Base-by-base conservation (phyloP, 2,888 invertebrate genomes). In the Sesia apiformis region DNA sequence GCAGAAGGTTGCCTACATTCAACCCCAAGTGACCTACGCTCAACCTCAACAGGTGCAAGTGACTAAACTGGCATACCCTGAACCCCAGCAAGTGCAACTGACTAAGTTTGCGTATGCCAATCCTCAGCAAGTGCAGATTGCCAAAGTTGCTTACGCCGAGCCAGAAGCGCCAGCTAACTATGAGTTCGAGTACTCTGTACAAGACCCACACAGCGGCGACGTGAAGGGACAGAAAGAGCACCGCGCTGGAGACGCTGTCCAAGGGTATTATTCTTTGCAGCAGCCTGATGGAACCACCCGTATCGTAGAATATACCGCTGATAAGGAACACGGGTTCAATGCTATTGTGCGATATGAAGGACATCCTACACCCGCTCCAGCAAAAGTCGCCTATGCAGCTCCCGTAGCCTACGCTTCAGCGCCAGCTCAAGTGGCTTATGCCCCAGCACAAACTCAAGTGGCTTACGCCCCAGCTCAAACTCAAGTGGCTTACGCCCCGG, bases 21-120 rank as follows among this genome's bases (percentile, higher is more conserved):
- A 39, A 8, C 46, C 42, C 40, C 62, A 68, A 8, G 63, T 74
- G 40, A 83, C 79, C 39, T 89, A 90, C 78, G 85, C 89, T 4
- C 77, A 89, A 6, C 78, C 84, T 40, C 62, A 65, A 40, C 57
- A 63, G 38, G 65, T 58, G 3, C 73, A 64, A 0, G 56, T 56
- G 41, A 57, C 67, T 3, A 63, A 64, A 38, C 60, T 61, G 49
- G 62, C 66, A 4, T 63, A 65, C 40, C 61, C 64, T 61, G 57
- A 63, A 23, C 60, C 60, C 6, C 39, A 38, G 50, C 56, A 46
- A 6, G 65, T 69, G 39, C 62, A 68, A 8, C 56, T 58, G 38
- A 59, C 63, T 39, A 60, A 62, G 49, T 52, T 63, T 7, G 64
- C 67, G 7, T 67, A 67, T 58, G 63, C 64, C 3, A 65, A 70